These are phyloP conservation scores for Drosophila nigromelanica DNA, from an alignment of 1,140 invertebrate species.

Conservation along the genomic window DNA sequence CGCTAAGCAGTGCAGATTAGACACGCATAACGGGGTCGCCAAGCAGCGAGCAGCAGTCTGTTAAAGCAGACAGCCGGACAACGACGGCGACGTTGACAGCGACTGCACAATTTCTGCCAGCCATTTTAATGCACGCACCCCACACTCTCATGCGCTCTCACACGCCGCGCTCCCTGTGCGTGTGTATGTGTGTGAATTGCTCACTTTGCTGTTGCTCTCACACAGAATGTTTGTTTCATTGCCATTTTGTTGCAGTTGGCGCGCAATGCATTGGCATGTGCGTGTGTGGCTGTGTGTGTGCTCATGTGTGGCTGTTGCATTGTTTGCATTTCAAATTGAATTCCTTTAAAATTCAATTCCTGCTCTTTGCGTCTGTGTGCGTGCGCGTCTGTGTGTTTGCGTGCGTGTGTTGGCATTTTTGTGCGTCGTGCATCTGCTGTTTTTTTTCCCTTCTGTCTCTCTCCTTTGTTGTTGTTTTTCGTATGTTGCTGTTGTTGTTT, in stretches of 20 bases:
- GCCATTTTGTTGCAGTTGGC: conserved; percentile 80
- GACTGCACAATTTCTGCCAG: conserved; percentile 20
- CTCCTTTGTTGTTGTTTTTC: conserved; percentile 30
- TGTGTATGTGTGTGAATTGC: conserved; percentile 22
- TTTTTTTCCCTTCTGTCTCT: conserved; percentile 47
- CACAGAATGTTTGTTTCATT: conserved; percentile 56
- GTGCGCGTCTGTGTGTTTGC: background rate
- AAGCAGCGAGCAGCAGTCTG: conserved; percentile 11
- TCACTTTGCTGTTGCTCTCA: conserved; percentile 25
- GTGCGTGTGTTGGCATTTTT: conserved; percentile 67
- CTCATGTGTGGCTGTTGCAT: conserved; percentile 51
- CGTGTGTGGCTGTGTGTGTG: conserved; percentile 31
- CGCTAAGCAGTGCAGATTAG: conserved; percentile 50
- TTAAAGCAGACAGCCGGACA: conserved; percentile 2
- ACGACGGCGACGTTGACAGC: background rate
- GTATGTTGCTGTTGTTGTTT: conserved; percentile 33
- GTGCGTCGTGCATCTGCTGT: conserved; percentile 75
- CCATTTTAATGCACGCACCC: conserved; percentile 27
- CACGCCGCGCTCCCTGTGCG: conserved; percentile 2
- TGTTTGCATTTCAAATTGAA: conserved; percentile 81
- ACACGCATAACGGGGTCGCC: conserved; percentile 43
- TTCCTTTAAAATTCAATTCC: conserved; percentile 70
- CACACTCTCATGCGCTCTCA: conserved; percentile 8
- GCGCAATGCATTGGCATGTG: conserved; percentile 53
- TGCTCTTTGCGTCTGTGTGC: conserved; percentile 36